Evolutionary conservation across 2,888 invertebrate genomes (phyloP).

Genomic region (Trileptium ribeirensis): DNA sequence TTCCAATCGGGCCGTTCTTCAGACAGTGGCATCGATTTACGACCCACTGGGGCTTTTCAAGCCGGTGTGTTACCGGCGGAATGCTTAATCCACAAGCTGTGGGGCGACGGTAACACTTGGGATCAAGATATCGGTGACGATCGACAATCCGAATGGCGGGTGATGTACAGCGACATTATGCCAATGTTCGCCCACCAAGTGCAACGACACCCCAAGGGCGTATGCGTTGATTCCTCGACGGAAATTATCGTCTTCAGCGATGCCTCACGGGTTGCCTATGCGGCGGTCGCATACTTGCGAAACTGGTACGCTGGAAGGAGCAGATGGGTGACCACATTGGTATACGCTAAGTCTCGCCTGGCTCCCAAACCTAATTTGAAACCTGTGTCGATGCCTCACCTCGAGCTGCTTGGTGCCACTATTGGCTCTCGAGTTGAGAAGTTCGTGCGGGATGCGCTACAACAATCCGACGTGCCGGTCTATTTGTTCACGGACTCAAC

Average conservation of each 20-base stretch:
- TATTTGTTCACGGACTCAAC: slow-evolving; percentile 34
- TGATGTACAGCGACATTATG: too few relatives aligned
- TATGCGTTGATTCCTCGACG: too few relatives aligned
- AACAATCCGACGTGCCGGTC: slow-evolving; percentile 24
- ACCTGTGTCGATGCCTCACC: slow-evolving; percentile 36
- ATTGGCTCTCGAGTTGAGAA: slow-evolving; percentile 19
- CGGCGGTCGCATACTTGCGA: slow-evolving; percentile 34
- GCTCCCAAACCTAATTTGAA: slow-evolving; percentile 35
- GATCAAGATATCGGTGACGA: too few relatives aligned
- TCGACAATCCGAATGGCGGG: too few relatives aligned
- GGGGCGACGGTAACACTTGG: slow-evolving; percentile 37
- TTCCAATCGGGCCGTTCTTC: slow-evolving; percentile 31
- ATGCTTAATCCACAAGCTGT: slow-evolving; percentile 40
- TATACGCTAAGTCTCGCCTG: slow-evolving; percentile 33
- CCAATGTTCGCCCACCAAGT: too few relatives aligned
- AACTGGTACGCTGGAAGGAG: background rate
- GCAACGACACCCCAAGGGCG: too few relatives aligned
- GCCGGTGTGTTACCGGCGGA: slow-evolving; percentile 31
- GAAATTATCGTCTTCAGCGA: too few relatives aligned
- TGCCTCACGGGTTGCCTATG: slow-evolving; percentile 37
- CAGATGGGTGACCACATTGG: slow-evolving; percentile 14
- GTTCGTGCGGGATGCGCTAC: slow-evolving; percentile 30
- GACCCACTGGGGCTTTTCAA: slow-evolving; percentile 37
- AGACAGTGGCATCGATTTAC: slow-evolving; percentile 30
- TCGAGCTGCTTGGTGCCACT: slow-evolving; percentile 15